Evolutionary conservation across 2,113 vertebrate genomes (phyloP).

Genomic region (Silurus asotus): DNA sequence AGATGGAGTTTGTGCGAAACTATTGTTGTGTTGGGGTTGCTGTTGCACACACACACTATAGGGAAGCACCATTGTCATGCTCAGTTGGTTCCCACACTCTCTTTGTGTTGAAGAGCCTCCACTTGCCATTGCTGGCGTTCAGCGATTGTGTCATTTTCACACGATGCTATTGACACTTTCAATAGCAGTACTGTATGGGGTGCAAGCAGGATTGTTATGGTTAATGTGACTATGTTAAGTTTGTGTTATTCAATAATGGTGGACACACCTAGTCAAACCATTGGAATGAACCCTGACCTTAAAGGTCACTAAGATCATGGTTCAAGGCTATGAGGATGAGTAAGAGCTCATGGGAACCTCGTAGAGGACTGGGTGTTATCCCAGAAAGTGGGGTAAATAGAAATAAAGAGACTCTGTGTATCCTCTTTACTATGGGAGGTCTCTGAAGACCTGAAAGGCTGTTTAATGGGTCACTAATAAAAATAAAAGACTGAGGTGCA

Average conservation of each 20-base stretch:
- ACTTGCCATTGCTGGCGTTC: constrained; percentile 8
- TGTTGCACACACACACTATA: constrained; percentile 49
- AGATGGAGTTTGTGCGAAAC: not conserved
- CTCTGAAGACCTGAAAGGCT: constrained; percentile 43
- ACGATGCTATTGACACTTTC: constrained; percentile 24
- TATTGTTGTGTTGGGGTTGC: not conserved
- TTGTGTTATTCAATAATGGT: constrained; percentile 37
- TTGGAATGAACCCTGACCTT: not conserved
- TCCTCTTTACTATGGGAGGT: constrained; percentile 35
- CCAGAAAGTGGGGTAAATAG: not conserved
- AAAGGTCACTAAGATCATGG: constrained; percentile 27
- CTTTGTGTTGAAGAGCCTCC: constrained; percentile 48
- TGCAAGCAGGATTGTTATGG: constrained; percentile 14
- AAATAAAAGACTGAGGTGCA: constrained; percentile 36
- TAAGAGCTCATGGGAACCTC: constrained; percentile 47
- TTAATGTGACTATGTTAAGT: constrained; percentile 29
- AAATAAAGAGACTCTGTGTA: constrained; percentile 13
- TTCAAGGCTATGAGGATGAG: constrained; percentile 19
- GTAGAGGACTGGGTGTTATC: not conserved
- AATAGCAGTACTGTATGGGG: constrained; percentile 43
- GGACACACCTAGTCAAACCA: constrained; percentile 1
- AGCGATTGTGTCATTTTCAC: constrained; percentile 2
- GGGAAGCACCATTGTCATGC: constrained; percentile 70
- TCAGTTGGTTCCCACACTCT: constrained; percentile 76
- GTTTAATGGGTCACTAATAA: constrained; percentile 66